A percentile compares a stretch with the other conserved stretches of the same genome.
Evolutionary conservation across 2,888 invertebrate species (phyloP).

Genomic region (Rotaria macrura): DNA sequence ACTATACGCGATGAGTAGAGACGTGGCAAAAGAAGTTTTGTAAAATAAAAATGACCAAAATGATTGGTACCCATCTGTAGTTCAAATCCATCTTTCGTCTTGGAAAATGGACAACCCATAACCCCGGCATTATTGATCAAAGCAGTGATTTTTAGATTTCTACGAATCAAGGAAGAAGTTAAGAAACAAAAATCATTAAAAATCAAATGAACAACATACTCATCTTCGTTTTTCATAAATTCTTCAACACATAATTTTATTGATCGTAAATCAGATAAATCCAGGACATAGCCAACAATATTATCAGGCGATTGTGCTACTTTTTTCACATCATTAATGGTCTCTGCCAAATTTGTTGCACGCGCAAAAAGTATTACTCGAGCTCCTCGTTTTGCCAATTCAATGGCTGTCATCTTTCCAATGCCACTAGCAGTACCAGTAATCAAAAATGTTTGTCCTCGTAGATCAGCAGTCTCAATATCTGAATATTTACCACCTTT

Average conservation of each 20-base stretch:
- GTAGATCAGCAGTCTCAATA: slow-evolving; percentile 47
- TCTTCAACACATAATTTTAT: not conserved
- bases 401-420: slow-evolving; percentile 67
- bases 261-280: not conserved
- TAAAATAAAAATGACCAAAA: not conserved
- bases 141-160: not conserved
- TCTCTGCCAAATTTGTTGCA: slow-evolving; percentile 43
- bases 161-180: not conserved
- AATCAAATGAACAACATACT: not conserved
- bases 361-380: slow-evolving; percentile 57
- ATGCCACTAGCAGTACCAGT: slow-evolving; percentile 76
- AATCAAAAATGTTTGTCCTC: slow-evolving; percentile 59
- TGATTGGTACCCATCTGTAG: slow-evolving; percentile 70
- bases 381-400: slow-evolving; percentile 58
- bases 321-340: slow-evolving; percentile 62
- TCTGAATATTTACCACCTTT: not conserved
- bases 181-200: too few species aligned
- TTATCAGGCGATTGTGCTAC: slow-evolving; percentile 59
- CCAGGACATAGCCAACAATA: not conserved
- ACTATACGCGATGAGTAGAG: slow-evolving; percentile 37
- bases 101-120: slow-evolving; percentile 54
- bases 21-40: slow-evolving; percentile 46
- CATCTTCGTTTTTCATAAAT: not conserved
- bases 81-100: slow-evolving; percentile 66
- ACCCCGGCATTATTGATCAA: not conserved